A percentile compares a stretch with the other conserved stretches of the same genome.
phyloP scores from a whole-genome alignment of 2,113 vertebrate species.

The Grantiella picta region DNA sequence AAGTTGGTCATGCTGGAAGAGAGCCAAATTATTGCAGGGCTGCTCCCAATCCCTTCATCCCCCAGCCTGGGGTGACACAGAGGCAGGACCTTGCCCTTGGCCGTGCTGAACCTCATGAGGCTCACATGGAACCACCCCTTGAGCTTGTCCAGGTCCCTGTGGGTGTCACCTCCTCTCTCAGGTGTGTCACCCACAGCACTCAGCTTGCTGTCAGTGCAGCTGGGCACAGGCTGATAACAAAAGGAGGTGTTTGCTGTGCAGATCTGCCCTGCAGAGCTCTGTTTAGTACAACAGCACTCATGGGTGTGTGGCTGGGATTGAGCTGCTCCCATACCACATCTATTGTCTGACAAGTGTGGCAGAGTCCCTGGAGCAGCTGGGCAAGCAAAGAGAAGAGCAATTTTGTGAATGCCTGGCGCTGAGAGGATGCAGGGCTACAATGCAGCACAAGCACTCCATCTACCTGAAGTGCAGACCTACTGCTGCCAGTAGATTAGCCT shows the following conservation, averaged over 20 bases:
- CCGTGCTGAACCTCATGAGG: background rate
- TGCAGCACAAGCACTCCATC: constrained; percentile 21
- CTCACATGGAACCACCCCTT: background rate
- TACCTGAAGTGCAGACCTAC: constrained; percentile 21
- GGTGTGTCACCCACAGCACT: background rate
- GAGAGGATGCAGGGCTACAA: background rate
- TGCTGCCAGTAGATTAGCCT: background rate
- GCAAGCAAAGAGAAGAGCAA: background rate
- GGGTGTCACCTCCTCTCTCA: background rate
- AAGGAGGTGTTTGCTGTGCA: rapidly evolving
- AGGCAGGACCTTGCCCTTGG: background rate
- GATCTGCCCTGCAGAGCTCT: background rate
- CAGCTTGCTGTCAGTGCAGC: background rate
- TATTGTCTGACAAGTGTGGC: background rate
- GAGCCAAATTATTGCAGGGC: background rate
- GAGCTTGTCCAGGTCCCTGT: background rate
- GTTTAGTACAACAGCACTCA: background rate
- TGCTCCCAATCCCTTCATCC: background rate
- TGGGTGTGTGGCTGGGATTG: rapidly evolving
- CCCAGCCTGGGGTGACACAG: background rate
- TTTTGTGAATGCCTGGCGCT: background rate
- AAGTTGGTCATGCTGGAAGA: rapidly evolving
- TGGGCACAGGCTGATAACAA: background rate
- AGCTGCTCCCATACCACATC: rapidly evolving
- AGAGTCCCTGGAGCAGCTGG: background rate